Percentiles rank a stretch among this genome's conserved stretches.
Evolutionary conservation across 2,113 vertebrate species (phyloP).

Genomic region (Strix aluco): DNA sequence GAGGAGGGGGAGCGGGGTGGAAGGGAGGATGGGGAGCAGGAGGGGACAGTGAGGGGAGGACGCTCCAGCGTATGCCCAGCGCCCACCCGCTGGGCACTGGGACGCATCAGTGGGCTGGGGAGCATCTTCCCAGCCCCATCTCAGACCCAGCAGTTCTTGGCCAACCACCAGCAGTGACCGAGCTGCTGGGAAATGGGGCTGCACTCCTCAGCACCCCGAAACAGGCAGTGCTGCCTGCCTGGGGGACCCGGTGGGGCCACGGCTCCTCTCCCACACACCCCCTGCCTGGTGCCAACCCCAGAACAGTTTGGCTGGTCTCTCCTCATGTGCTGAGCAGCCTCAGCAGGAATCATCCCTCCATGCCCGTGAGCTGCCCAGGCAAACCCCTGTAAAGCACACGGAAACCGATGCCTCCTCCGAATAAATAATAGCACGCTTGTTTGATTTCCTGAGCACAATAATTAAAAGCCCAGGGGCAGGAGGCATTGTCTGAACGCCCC

Average conservation of each 20-base stretch:
- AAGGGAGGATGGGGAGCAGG: not conserved
- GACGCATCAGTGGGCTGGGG: not conserved
- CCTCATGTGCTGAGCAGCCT: accelerated
- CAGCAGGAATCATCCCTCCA: not conserved
- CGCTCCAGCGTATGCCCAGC: accelerated
- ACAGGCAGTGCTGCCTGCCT: not conserved
- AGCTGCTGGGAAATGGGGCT: accelerated
- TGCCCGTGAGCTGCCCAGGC: not conserved
- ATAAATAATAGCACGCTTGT: constrained; percentile 65
- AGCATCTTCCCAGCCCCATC: not conserved
- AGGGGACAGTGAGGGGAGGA: not conserved
- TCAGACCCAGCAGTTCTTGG: accelerated
- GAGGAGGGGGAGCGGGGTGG: not conserved
- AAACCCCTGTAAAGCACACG: constrained; percentile 1
- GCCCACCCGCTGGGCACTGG: accelerated
- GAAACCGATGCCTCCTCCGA: constrained; percentile 27
- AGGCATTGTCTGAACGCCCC: constrained; percentile 39
- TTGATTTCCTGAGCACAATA: constrained; percentile 60
- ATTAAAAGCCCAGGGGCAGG: constrained; percentile 48
- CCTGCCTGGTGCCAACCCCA: not conserved
- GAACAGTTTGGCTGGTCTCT: not conserved
- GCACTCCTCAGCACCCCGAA: not conserved
- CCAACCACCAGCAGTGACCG: not conserved
- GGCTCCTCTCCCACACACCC: not conserved
- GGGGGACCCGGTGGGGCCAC: accelerated